Base-by-base conservation (phyloP, 2,888 invertebrate genomes). In the Bembecia ichneumoniformis region DNA sequence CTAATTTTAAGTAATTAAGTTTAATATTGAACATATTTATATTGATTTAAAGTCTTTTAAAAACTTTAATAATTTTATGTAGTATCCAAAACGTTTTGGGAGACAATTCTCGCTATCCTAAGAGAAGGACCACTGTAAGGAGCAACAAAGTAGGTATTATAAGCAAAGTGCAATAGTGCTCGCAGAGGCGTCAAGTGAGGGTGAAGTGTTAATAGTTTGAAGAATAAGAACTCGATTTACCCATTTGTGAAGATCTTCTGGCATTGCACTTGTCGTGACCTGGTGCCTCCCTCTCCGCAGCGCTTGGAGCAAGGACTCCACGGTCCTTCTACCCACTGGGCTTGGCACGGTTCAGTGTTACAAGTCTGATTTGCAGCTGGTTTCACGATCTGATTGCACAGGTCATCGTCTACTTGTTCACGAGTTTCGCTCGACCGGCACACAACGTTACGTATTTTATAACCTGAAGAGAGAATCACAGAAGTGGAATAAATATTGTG, bases 241-340 rank as follows among this genome's bases (percentile, higher is more conserved):
- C 94, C 95, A 58, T 92, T 92, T 3, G 91, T 87, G 48, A 94
- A 90, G 54, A 94, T 88, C 72, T 94, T 93, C 69, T 95, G 92
- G 73, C 98, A 98, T 60, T 91, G 91, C 35, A 97, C 90, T 58
- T 91, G 88, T 51, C 95, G 82, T 2, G 89, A 90, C 64, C 92
- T 91, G 35, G 88, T 82, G 17, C 95, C 95, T 49, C 91, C 92
- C 34, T 90, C 87, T 4, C 96, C 96, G 69, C 97, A 98, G 2
- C 91, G 90, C 56, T 91, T 91, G 43, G 93, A 93, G 76, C 98
- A 98, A 40, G 91, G 88, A 1, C 91, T 90, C 97, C 98, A 98
- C 0, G 89, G 86, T 3, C 92, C 91, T 47, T 89, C 89, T 20
- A 91, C 89, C 97, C 97, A 98, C 68, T 89, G 89, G 0, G 96